A percentile compares a stretch with the other conserved stretches of the same genome.
phyloP scores from a whole-genome alignment of 2,797 vertebrate genomes.

The Craterocephalus amniculus region DNA sequence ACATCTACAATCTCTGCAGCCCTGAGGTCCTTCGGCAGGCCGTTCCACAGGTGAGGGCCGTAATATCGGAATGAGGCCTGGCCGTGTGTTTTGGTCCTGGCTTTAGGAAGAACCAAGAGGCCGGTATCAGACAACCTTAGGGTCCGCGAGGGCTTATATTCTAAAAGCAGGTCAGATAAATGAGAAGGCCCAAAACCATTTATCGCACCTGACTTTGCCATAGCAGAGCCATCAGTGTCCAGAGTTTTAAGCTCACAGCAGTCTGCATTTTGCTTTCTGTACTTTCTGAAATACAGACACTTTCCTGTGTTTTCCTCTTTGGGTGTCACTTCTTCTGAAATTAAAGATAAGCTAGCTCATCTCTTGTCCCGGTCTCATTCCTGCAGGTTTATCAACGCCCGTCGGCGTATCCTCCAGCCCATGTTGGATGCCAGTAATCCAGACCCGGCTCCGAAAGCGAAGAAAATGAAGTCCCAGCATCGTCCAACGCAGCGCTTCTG shows the following conservation, averaged over 20 bases:
- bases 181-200: too few relatives aligned
- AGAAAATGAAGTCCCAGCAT: constrained; percentile 99
- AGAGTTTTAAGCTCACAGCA: background rate
- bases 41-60: too few relatives aligned
- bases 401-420: constrained; percentile 95
- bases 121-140: too few relatives aligned
- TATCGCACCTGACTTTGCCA: background rate
- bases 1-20: too few relatives aligned
- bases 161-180: too few relatives aligned
- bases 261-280: background rate
- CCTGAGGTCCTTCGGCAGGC: too few relatives aligned
- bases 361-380: background rate
- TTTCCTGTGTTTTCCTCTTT: background rate
- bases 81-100: too few relatives aligned
- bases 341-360: background rate
- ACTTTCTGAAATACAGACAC: background rate
- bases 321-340: background rate
- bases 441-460: constrained; percentile 96
- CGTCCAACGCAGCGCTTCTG: constrained; percentile 97
- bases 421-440: constrained; percentile 99
- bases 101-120: too few relatives aligned
- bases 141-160: too few relatives aligned
- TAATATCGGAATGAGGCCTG: too few relatives aligned
- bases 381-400: constrained; percentile 96
- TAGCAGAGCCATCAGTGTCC: background rate